Base-by-base conservation (phyloP, 1,140 invertebrate species). In the Meloidogyne chitwoodi region DNA sequence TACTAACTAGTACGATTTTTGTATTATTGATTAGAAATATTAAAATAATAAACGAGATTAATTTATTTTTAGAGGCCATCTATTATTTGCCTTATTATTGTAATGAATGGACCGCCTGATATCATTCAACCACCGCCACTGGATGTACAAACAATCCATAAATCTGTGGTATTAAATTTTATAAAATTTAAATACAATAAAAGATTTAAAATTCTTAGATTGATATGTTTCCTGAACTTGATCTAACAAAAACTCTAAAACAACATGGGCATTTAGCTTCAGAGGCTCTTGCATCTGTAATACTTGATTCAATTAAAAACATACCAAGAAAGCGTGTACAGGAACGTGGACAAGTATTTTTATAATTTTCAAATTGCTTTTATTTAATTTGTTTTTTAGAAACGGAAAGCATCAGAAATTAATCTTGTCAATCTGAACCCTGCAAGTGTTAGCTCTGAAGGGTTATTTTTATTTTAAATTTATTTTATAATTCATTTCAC, bases 161-260 rank as follows among this genome's bases (percentile, higher is more conserved):
- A 56, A 56, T 56, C 48, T 56, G 48, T 56, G 48, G 48, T 56
- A 56, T 8, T 56, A 8, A 56, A 16, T n/a, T 56, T 56, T 14
- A n/a, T 0, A 0, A 19, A 19, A 19, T 48, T 48, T 16, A 12
- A 8, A 1, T n/a, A 6, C n/a, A 56, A 56, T 56, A 2, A 19
- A 44, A 16, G 12, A n/a, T 56, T 6, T n/a, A 19, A 16, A 19
- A 3, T 19, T n/a, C 12, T 16, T 44, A 77, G 76, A 22, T 77
- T 31, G 75, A 76, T 16, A 76, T 77, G 75, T 77, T 77, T 24
- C 56, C 75, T 22, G 62, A 77, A 27, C 78, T 78, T 22, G 76
- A 77, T 19, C 22, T 77, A 0, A 62, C 62, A n/a, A 12, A 65
- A 31, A 44, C 56, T 24, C 24, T 78, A 2, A 16, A 29, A 19